Conservation (phyloP, 2,797 vertebrate genomes). For the Sebastes miniatus region DNA sequence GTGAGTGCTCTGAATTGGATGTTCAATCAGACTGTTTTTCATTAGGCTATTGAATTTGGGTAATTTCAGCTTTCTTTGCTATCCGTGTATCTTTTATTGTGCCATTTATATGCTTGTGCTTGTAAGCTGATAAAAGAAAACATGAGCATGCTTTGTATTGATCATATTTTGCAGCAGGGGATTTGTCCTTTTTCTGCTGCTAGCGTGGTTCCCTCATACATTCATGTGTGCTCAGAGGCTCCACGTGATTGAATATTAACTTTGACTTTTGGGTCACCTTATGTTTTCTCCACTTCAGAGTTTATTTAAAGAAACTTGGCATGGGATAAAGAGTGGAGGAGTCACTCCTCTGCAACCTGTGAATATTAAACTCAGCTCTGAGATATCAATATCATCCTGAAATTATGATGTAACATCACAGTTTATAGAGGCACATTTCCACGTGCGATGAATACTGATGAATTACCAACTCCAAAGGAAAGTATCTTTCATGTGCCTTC, state of each 20-base stretch:
- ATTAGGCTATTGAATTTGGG: not conserved
- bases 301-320: conserved; percentile 43
- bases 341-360: conserved; percentile 20
- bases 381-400: conserved; percentile 17
- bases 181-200: not conserved
- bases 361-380: conserved; percentile 18
- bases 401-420: not conserved
- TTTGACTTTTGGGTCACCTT: conserved; percentile 6
- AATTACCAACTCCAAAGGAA: not conserved
- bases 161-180: not conserved
- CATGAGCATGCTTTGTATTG: not conserved
- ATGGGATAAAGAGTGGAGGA: conserved; percentile 27
- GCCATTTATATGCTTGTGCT: not conserved
- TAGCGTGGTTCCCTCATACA: not conserved
- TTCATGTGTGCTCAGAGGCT: not conserved
- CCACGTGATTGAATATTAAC: not conserved
- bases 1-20: not conserved
- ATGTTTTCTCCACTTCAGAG: not conserved
- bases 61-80: not conserved
- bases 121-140: not conserved
- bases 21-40: not conserved
- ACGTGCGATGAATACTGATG: conserved; percentile 2
- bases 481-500: not conserved
- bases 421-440: not conserved
- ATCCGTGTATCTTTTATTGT: not conserved